Conservation (phyloP, 2,113 vertebrate genomes). For the Rhinogobius similis region DNA sequence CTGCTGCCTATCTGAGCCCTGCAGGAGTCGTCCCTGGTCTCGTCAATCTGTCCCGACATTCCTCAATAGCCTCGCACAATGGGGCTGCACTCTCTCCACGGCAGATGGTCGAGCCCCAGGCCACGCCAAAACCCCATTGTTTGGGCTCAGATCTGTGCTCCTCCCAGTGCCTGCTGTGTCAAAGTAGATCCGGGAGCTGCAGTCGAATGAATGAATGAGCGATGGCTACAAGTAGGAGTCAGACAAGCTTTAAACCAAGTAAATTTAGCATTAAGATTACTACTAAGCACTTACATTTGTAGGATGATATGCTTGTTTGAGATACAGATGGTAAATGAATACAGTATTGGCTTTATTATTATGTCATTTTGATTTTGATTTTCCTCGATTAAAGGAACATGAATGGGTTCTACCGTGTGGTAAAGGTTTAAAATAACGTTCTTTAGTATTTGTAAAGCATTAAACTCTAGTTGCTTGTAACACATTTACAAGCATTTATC, state of each 20-base stretch:
- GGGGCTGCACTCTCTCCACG: slow-evolving; percentile 65
- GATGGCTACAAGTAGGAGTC: not conserved
- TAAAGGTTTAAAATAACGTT: too few relatives aligned
- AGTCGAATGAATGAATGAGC: slow-evolving; percentile 23
- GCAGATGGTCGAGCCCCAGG: slow-evolving; percentile 79
- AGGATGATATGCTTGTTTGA: too few relatives aligned
- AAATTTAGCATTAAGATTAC: not conserved
- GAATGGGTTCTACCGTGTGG: too few relatives aligned
- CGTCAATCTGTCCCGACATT: slow-evolving; percentile 77
- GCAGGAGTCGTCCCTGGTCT: slow-evolving; percentile 71
- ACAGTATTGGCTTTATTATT: not conserved
- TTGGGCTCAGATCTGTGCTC: slow-evolving; percentile 51
- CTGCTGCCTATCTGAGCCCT: slow-evolving; percentile 52
- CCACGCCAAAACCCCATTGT: slow-evolving; percentile 77
- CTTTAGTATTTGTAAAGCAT: too few relatives aligned
- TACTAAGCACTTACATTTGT: not conserved
- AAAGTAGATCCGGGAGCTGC: slow-evolving; percentile 33
- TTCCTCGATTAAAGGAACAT: too few relatives aligned
- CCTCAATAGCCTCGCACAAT: slow-evolving; percentile 75
- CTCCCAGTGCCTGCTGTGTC: slow-evolving; percentile 36
- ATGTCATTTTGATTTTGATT: too few relatives aligned
- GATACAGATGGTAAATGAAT: too few relatives aligned
- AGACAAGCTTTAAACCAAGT: not conserved
- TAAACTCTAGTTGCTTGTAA: too few relatives aligned
- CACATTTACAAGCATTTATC: too few relatives aligned